Conservation (phyloP, 2,797 vertebrate species). For the Natrix natrix region DNA sequence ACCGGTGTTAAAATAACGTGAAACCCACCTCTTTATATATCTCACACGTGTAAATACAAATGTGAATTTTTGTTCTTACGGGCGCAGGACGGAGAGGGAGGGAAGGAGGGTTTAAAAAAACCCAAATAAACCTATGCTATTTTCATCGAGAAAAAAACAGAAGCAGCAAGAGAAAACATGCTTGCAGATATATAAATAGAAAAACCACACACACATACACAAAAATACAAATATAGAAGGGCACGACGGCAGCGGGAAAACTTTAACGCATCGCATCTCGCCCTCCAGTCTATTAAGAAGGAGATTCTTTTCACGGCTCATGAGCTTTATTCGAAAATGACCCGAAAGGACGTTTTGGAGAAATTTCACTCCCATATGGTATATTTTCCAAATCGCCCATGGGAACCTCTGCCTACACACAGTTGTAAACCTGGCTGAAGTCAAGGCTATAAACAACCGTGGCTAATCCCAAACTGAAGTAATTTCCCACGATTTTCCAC, state of each 20-base stretch:
- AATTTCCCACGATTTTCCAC: background rate
- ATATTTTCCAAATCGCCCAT: conserved; percentile 4
- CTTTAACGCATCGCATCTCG: background rate
- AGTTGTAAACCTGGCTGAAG: conserved; percentile 19
- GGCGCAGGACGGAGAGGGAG: background rate
- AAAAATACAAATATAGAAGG: background rate
- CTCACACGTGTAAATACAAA: background rate
- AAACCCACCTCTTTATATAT: too few relatives aligned
- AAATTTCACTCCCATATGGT: conserved; percentile 10
- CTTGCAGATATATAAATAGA: background rate
- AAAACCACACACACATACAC: background rate
- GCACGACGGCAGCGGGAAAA: background rate
- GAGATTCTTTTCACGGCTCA: background rate
- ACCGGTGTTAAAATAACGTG: too few relatives aligned
- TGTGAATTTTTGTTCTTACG: background rate
- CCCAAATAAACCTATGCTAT: background rate
- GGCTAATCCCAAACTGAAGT: background rate
- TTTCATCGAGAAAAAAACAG: background rate
- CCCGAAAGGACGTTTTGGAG: conserved; percentile 4
- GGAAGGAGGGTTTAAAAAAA: background rate
- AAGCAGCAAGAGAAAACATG: background rate
- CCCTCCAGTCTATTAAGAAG: background rate
- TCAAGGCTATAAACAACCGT: conserved; percentile 9
- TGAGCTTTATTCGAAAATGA: background rate
- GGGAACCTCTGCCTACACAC: background rate